Base-by-base conservation (phyloP, 2,113 vertebrate species). In the Petromus typicus region DNA sequence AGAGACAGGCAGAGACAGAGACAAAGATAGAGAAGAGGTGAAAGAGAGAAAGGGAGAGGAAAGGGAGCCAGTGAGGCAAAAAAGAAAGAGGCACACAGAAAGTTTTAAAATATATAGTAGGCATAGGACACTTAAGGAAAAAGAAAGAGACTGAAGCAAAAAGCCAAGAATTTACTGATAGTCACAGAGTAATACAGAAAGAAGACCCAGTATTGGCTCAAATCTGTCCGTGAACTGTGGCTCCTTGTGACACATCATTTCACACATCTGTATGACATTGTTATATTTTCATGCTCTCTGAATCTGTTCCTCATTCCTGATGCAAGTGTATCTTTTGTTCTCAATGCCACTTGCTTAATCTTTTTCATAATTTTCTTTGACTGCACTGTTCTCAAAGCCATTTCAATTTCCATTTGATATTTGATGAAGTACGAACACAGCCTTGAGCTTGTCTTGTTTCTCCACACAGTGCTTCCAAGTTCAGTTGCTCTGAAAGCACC, bases 401-500 rank as follows among this genome's bases (percentile, higher is more conserved):
- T 37, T 78, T 91, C 43, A 69, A 37, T 89, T 57, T 78, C 61
- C 23, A 67, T 40, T 94, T 94, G 66, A 48, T 90, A 82, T 85
- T 81, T 94, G 43, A 63, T 69, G 48, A 69, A 56, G 6, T 22
- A 2, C 76, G 86, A 18, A 43, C 32, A 27, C 56, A 57, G 32
- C 27, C 40, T 90, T 45, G 23, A 89, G 66, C 23, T 57, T 48
- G 5, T 67, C 20, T 7, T 37, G 4, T 5, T 20, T 66, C 13
- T 8, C 7, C 1, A 5, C 43, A 2, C 30, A 32, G 57, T 83
- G 37, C 76, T 81, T 81, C 45, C 76, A 85, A 88, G 57, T 59
- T 97, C 79, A 89, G 73, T 69, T 91, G 71, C 40, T 75, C 37
- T 73, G 32, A 11, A 90, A 95, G 51, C 32, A 78, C 45, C 37